Percentiles rank a stretch among this genome's conserved stretches.
Conservation (phyloP, 1,140 invertebrate species). For the Portunus trituberculatus region DNA sequence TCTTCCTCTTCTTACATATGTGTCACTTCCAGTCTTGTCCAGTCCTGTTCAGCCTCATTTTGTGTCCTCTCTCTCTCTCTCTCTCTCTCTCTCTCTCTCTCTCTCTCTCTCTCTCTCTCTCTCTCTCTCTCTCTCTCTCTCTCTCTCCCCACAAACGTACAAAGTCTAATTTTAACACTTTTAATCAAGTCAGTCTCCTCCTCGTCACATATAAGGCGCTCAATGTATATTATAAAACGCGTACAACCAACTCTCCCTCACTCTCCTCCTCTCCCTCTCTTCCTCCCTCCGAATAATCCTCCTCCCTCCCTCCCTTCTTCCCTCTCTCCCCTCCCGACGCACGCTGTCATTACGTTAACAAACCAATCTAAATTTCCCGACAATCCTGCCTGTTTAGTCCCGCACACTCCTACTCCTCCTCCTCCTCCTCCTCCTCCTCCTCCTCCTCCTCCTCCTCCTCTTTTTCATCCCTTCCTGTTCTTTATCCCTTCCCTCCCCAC, state of each 20-base stretch:
- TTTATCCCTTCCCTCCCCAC: background rate
- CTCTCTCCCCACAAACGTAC: background rate
- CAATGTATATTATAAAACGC: too few relatives aligned
- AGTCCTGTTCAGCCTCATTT: background rate
- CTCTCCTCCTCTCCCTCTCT: background rate
- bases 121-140: background rate
- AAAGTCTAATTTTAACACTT: too few relatives aligned
- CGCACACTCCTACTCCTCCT: background rate
- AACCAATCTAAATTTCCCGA: constrained; percentile 63
- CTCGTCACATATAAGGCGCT: too few relatives aligned
- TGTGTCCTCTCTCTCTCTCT: background rate
- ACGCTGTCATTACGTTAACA: constrained; percentile 57
- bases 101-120: background rate
- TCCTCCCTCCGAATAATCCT: background rate
- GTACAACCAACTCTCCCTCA: background rate
- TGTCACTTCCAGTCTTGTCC: background rate
- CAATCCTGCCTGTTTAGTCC: constrained; percentile 48
- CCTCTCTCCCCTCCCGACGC: background rate
- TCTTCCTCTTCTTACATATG: background rate
- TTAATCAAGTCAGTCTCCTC: too few relatives aligned
- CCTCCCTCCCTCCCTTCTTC: background rate
- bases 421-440: background rate
- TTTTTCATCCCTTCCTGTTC: background rate
- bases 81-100: constrained; percentile 20
- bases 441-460: too few relatives aligned